Evolutionary conservation across 2,888 invertebrate species (phyloP).

Genomic region (Orchestes rusci): DNA sequence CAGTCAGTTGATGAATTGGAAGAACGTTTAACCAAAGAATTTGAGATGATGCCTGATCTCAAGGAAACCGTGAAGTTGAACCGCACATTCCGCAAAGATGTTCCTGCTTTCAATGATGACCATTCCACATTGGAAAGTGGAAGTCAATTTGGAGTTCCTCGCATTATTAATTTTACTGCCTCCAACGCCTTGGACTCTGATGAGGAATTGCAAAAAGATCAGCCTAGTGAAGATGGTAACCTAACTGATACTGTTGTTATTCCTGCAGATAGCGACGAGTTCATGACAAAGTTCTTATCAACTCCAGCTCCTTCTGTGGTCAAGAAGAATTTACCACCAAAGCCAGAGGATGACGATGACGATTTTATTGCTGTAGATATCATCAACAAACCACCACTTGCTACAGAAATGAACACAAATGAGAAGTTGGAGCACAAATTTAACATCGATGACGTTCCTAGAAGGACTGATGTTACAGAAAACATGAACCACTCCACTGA

Average conservation of each 20-base stretch:
- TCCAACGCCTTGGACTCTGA: slow-evolving; percentile 17
- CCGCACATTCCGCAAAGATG: slow-evolving; percentile 41
- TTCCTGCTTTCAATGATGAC: slow-evolving; percentile 32
- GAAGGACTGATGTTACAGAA: too few species aligned
- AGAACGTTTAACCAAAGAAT: slow-evolving; percentile 38
- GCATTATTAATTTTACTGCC: slow-evolving; percentile 21
- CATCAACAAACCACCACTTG: background rate
- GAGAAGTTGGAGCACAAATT: background rate
- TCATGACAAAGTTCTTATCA: too few species aligned
- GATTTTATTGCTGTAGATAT: too few species aligned
- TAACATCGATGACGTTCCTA: background rate
- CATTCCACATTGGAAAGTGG: slow-evolving; percentile 6
- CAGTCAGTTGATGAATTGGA: slow-evolving; percentile 15
- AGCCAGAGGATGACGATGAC: background rate
- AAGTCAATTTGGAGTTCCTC: slow-evolving; percentile 18
- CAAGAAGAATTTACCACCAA: too few species aligned
- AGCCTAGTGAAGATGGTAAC: slow-evolving; percentile 6
- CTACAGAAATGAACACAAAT: background rate
- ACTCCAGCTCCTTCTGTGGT: too few species aligned
- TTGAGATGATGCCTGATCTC: slow-evolving; percentile 37
- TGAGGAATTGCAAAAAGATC: slow-evolving; percentile 6
- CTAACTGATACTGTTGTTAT: slow-evolving; percentile 7
- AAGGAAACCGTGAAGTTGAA: slow-evolving; percentile 37
- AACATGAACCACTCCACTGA: too few species aligned
- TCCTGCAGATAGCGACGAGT: background rate